Percentiles rank a stretch among this genome's conserved stretches.
Evolutionary conservation across 2,888 invertebrate genomes (phyloP).

Genomic region (Lithophane semibrunnea): DNA sequence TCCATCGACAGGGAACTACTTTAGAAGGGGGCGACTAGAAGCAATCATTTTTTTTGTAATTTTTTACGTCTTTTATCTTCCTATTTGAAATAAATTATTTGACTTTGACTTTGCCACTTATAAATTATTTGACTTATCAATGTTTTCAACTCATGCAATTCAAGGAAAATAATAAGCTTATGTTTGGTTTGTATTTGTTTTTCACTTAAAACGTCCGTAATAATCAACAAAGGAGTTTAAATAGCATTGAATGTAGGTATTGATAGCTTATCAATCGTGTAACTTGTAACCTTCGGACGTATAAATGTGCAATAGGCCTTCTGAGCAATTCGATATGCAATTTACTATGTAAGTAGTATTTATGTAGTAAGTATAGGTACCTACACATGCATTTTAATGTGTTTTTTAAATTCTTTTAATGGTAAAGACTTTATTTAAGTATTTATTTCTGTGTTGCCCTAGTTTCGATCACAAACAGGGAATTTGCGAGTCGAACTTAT

Average conservation of each 20-base stretch:
- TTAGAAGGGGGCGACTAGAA: too few species aligned
- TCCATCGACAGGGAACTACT: too few species aligned
- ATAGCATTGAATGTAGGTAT: conserved; percentile 7
- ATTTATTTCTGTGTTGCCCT: neutral
- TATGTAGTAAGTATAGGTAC: too few species aligned
- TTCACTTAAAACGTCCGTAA: conserved; percentile 12
- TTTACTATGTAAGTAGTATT: neutral
- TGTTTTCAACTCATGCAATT: neutral
- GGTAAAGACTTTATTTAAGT: neutral
- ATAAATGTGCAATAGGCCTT: conserved; percentile 23
- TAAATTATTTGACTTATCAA: neutral
- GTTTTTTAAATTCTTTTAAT: neutral
- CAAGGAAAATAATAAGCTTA: neutral
- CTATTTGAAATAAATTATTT: too few species aligned
- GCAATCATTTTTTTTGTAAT: too few species aligned
- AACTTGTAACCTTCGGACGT: conserved; percentile 27
- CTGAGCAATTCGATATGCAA: conserved; percentile 13
- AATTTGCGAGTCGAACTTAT: neutral
- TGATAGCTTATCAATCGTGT: conserved; percentile 50
- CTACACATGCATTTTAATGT: neutral
- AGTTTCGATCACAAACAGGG: neutral
- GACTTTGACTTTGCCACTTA: too few species aligned
- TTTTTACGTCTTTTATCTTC: too few species aligned
- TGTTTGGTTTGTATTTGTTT: conserved; percentile 25
- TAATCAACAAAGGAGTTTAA: conserved; percentile 10